Evolutionary conservation across 1,140 invertebrate genomes (phyloP), one percentile per base, ranked within the genome.

Genomic region (Phortica variegata): DNA sequence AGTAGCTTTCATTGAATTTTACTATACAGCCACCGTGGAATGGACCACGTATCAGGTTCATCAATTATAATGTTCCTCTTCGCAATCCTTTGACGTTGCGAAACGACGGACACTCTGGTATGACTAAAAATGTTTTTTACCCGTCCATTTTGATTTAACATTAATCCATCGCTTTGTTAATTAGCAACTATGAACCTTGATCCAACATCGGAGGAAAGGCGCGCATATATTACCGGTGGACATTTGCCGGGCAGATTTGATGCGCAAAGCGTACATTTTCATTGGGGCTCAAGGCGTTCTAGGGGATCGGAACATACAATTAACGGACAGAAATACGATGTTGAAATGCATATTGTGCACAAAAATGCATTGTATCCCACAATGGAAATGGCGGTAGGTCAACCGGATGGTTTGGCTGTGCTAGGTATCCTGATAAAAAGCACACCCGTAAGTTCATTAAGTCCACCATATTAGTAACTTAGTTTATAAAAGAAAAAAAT

Each of bases 231-330:
- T 48, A 85, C 81, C 55, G 84, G 85, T 0, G 84, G 79, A 2
- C 61, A 79, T 5, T 53, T 87, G 2, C 77, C 80, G 41, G 77
- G 78, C 20, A 75, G 79, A 32, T 87, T 84, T 38, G 81, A 84
- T 60, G 78, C 83, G 8, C 81, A 85, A 59, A 80, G 81, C 8
- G 74, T 85, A 1, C 85, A 87, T 60, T 86, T 87, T 70, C 85
- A 87, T 68, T 87, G 85, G 85, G 85, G 70, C 12, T 60, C 63
- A 1, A 8, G 13, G 1, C 4, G 19, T 0, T 42, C 5, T 8
- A 48, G 47, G 18, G 71, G 71, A 7, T 62, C 66, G 2, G 71
- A 74, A 15, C 71, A 74, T 52, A 16, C 43, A 9, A 57, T 74
- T 8, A 44, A 65, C 20, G 32, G 9, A 5, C n/a, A 45, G 10